Evolutionary conservation across 2,888 invertebrate species (phyloP).

Genomic region (Norana najaformis): DNA sequence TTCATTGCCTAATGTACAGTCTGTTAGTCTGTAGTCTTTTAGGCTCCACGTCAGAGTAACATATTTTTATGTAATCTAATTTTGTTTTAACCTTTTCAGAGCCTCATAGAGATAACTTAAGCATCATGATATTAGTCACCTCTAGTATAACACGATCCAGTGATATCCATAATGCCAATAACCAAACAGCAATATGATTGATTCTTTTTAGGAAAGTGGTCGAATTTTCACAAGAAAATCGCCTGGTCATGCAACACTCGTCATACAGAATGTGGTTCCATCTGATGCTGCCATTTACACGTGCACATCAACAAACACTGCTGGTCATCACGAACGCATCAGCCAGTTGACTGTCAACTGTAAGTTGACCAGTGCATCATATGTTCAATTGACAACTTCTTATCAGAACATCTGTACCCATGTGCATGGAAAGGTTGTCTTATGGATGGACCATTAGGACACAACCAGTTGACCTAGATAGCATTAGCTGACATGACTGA

Average conservation of each 20-base stretch:
- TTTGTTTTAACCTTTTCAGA: too few relatives aligned
- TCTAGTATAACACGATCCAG: too few relatives aligned
- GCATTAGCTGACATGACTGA: too few relatives aligned
- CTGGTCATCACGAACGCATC: slow-evolving; percentile 43
- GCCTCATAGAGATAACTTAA: too few relatives aligned
- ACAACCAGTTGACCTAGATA: too few relatives aligned
- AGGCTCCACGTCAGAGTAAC: too few relatives aligned
- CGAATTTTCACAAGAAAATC: slow-evolving; percentile 28
- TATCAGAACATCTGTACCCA: background rate
- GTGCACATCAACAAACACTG: slow-evolving; percentile 48
- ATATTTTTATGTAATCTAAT: too few relatives aligned
- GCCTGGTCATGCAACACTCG: background rate
- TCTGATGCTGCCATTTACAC: slow-evolving; percentile 48
- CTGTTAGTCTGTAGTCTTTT: too few relatives aligned
- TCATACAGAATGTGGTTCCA: background rate
- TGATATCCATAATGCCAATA: background rate
- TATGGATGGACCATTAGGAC: too few relatives aligned
- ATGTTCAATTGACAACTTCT: background rate
- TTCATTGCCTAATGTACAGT: too few relatives aligned
- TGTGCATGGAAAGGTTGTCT: too few relatives aligned
- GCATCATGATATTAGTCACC: too few relatives aligned
- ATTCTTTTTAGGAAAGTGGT: slow-evolving; percentile 36
- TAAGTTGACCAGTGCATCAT: slow-evolving; percentile 40
- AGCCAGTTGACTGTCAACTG: slow-evolving; percentile 48
- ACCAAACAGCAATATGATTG: background rate